Evolutionary conservation across 2,113 vertebrate species (phyloP).

Genomic region (Sander lucioperca): DNA sequence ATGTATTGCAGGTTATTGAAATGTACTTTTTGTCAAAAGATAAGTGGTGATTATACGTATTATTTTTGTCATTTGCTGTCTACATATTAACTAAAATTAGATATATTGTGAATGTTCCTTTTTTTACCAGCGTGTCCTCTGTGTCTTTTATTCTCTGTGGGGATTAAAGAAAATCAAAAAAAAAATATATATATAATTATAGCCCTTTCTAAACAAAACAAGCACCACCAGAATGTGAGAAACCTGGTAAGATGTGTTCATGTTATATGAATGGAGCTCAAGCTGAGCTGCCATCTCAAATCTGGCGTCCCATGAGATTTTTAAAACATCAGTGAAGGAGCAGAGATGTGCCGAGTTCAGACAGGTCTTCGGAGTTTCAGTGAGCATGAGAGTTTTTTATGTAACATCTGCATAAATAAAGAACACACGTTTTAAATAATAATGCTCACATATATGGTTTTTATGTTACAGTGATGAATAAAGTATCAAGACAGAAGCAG

Average conservation of each 20-base stretch:
- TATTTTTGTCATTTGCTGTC: conserved; percentile 54
- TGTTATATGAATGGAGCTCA: conserved; percentile 34
- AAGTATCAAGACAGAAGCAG: conserved; percentile 30
- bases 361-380: not conserved
- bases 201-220: conserved; percentile 37
- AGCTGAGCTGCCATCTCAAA: conserved; percentile 41
- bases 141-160: conserved; percentile 58
- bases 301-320: conserved; percentile 49
- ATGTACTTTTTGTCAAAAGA: conserved; percentile 51
- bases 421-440: conserved; percentile 36
- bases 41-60: conserved; percentile 41
- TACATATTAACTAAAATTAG: conserved; percentile 34
- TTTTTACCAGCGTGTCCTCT: conserved; percentile 57
- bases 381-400: conserved; percentile 26
- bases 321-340: conserved; percentile 21
- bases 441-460: conserved; percentile 32
- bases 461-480: conserved; percentile 48
- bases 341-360: conserved; percentile 50
- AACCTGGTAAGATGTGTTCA: conserved; percentile 28
- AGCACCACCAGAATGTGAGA: conserved; percentile 12
- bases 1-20: conserved; percentile 62
- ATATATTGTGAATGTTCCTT: conserved; percentile 54
- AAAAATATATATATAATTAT: conserved; percentile 38
- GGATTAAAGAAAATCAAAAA: conserved; percentile 58
- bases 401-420: conserved; percentile 50